phyloP scores from a whole-genome alignment of 2,113 vertebrate genomes.

The Orthonyx spaldingii region DNA sequence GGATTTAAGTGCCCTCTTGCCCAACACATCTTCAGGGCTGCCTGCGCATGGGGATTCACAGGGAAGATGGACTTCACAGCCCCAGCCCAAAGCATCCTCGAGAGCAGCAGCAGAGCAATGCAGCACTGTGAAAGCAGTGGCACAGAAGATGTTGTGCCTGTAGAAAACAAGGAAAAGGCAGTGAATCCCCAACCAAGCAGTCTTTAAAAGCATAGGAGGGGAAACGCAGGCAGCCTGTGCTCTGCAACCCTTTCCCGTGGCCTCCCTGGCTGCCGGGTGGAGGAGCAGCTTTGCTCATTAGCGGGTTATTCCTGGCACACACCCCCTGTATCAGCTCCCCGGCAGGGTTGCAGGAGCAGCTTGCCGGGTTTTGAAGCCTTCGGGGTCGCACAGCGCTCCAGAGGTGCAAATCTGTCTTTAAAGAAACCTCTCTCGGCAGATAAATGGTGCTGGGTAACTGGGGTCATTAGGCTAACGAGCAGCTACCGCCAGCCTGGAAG shows the following conservation, averaged over 20 bases:
- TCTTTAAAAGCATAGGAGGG: background rate
- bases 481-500: conserved; percentile 19
- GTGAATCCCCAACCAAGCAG: background rate
- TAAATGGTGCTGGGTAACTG: conserved; percentile 13
- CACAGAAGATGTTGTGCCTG: background rate
- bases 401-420: background rate
- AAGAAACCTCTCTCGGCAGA: background rate
- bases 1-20: background rate
- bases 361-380: background rate
- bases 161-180: background rate
- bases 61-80: background rate
- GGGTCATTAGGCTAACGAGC: conserved; percentile 45
- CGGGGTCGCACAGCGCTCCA: fast-evolving
- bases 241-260: background rate
- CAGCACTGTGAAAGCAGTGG: background rate
- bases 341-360: background rate
- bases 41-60: background rate
- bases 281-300: conserved; percentile 40
- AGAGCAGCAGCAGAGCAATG: background rate
- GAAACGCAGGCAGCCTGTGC: background rate
- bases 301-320: background rate
- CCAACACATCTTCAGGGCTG: background rate
- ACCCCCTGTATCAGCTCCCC: conserved; percentile 11
- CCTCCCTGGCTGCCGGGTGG: background rate
- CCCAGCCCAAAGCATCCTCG: background rate